These are phyloP conservation scores for Chloroceryle aenea DNA, from an alignment of 2,113 vertebrate genomes.

Conservation along the genomic window DNA sequence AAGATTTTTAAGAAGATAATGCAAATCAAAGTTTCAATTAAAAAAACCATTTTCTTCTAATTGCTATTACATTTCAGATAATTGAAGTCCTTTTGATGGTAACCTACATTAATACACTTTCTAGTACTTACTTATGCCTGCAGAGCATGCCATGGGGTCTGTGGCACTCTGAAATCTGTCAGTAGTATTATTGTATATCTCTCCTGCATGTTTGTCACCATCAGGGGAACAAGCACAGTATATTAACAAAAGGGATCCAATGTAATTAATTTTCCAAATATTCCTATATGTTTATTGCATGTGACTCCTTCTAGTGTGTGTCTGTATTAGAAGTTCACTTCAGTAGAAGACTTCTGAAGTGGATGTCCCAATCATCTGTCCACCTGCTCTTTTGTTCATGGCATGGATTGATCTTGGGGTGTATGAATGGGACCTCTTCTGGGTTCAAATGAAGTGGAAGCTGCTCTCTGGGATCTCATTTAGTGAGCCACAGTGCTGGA, in stretches of 20 bases:
- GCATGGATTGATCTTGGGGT: background rate
- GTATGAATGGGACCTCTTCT: background rate
- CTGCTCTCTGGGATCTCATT: background rate
- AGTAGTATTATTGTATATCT: background rate
- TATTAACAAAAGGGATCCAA: background rate
- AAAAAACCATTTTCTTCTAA: background rate
- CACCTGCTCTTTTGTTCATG: background rate
- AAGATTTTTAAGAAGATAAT: background rate
- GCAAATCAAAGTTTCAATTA: background rate
- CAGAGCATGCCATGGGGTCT: background rate
- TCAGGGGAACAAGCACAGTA: background rate
- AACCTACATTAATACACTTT: background rate
- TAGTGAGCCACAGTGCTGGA: background rate
- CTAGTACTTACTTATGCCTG: background rate
- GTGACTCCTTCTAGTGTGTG: background rate
- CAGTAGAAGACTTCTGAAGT: background rate
- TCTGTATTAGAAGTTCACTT: background rate
- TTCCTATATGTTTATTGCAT: background rate
- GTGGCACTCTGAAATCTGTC: background rate
- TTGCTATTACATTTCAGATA: background rate
- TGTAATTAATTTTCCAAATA: background rate
- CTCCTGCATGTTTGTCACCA: background rate
- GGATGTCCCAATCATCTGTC: background rate
- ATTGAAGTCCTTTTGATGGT: background rate
- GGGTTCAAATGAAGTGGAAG: background rate